A percentile compares a stretch with the other conserved stretches of the same genome.
Evolutionary conservation across 2,888 invertebrate species (phyloP).

Genomic region (Colostygia pectinataria): DNA sequence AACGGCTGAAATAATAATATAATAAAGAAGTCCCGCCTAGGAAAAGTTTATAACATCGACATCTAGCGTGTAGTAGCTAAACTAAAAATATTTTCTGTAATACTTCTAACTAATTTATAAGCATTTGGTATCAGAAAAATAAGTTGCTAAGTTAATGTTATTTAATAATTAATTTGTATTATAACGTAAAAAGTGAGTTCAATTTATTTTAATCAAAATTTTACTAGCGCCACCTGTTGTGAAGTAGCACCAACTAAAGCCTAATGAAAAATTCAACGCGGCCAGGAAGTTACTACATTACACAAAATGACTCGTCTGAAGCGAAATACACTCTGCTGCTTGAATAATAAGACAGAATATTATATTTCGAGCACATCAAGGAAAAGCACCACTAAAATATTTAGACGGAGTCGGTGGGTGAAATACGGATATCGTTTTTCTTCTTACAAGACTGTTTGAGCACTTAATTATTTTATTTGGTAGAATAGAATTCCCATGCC

Average conservation of each 20-base stretch:
- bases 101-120: too few relatives aligned
- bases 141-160: too few relatives aligned
- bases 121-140: too few relatives aligned
- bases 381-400: slow-evolving; percentile 67
- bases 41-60: too few relatives aligned
- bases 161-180: too few relatives aligned
- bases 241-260: slow-evolving; percentile 39
- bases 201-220: neutral
- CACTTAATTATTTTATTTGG: slow-evolving; percentile 42
- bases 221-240: slow-evolving; percentile 16
- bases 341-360: slow-evolving; percentile 41
- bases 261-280: slow-evolving; percentile 63
- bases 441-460: slow-evolving; percentile 41
- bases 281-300: slow-evolving; percentile 67
- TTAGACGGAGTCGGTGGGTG: slow-evolving; percentile 53
- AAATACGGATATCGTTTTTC: slow-evolving; percentile 60
- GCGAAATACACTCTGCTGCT: slow-evolving; percentile 43
- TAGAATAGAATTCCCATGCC: slow-evolving; percentile 13
- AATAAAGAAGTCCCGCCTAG: too few relatives aligned
- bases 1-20: too few relatives aligned
- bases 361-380: slow-evolving; percentile 39
- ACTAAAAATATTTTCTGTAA: neutral
- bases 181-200: too few relatives aligned
- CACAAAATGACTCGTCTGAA: slow-evolving; percentile 44
- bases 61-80: slow-evolving; percentile 27